Base-by-base conservation (phyloP, 2,113 vertebrate species). In the Cacatua alba region DNA sequence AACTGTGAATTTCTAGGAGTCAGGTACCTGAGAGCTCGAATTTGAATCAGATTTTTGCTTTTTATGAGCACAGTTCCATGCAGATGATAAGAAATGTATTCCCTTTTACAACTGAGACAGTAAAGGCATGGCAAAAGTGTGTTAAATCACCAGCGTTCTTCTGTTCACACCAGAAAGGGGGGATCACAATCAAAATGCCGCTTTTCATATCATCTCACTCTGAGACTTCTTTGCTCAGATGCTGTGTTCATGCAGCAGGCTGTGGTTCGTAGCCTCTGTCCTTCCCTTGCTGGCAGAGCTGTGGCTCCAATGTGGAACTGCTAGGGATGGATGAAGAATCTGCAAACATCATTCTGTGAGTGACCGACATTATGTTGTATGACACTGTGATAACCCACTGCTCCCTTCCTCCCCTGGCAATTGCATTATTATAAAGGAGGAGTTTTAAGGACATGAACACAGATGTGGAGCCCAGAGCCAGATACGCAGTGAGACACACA, bases 1-100 rank as follows among this genome's bases (percentile, higher is more conserved):
- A 95, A 86, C 83, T 94, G 43, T 78, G 85, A 82, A 85, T 96
- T 94, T 94, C 52, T 76, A 65, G 39, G 44, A 69, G 70, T 79
- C 46, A 72, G 44, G 41, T 65, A 91, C 74, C 48, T 3, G 1
- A 79, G 70, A 87, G 80, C 31, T 82, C 0, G 0, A 65, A 93
- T 83, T 90, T 79, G 63, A 92, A 90, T 93, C 7, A 48, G 60
- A 18, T 33, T 64, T 94, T 91, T 89, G 33, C 64, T 92, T 92
- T 84, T 86, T 69, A 62, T 76, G 62, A 79, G 16, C 43, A 43
- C 20, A 37, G 14, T 82, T 79, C 46, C 57, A 55, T 70, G 39
- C n/a, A 49, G 43, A 82, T 81, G 51, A 64, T 88, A 75, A 77
- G 2, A 8, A 90, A 82, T 69, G 11, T 18, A 39, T 86, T 88